Evolutionary conservation across 2,797 vertebrate species (phyloP), one percentile per base, ranked within the genome.

Genomic region (Setipinna tenuifilis): DNA sequence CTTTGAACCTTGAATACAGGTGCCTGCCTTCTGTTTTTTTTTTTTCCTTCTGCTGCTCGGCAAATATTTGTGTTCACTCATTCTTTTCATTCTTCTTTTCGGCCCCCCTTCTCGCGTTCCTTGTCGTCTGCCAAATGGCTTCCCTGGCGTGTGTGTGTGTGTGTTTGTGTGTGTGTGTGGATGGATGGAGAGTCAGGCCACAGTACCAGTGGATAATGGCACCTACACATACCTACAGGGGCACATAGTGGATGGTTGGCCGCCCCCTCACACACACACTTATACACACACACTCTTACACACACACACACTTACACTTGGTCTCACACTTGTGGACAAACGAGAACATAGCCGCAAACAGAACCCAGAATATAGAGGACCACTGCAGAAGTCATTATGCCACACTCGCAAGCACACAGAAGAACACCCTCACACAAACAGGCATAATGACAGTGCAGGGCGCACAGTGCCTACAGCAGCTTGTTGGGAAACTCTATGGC

Each of bases 1-100:
- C 93, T 94, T 94, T 94, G 94, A 95, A 94, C 94, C 93, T 94
- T 93, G 93, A 94, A 93, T 93, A 93, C 94, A 93, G 94, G 93
- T 78, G 35, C 35, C 71, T 31, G 71, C 71, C 35, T 44, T 31
- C 31, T 31, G 17, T 19, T 17, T 41, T 71, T 1, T 94, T 25
- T 25, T 83, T 21, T 61, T 57, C 57, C 71, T 84, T 62, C 59
- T 28, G 23, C 83, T 83, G 35, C 65, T 46, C 46, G 83, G 86
- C 82, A 62, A 86, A 86, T 87, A 86, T 90, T 88, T 88, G 85
- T 82, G 16, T 58, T 83, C 23, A 25, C 21, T 25, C 21, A 61
- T 86, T 83, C 21, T 81, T 58, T 44, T 57, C 23, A 9, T 44
- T 81, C 28, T 71, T 71, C 28, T 62, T 57, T 57, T 59, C 11